Percentiles rank a stretch among this genome's conserved stretches.
Conservation (phyloP, 2,797 vertebrate species). For the Melanitta fusca region DNA sequence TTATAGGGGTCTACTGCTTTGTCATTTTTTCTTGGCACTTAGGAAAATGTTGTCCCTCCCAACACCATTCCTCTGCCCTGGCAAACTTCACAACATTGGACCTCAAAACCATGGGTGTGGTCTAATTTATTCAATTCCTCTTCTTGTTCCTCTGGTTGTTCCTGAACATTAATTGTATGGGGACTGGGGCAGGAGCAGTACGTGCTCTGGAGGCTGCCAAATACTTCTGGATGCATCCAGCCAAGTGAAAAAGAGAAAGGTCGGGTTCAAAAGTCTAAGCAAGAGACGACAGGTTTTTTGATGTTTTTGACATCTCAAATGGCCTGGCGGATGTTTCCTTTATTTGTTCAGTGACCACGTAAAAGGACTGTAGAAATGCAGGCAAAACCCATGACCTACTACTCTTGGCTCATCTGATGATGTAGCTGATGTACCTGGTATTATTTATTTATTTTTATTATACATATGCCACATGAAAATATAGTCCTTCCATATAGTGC, state of each 20-base stretch:
- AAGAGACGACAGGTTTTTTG: constrained; percentile 44
- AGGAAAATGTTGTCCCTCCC: background rate
- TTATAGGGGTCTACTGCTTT: background rate
- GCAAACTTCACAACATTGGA: background rate
- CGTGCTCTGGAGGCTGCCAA: constrained; percentile 62
- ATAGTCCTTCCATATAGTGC: background rate
- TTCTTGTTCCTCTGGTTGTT: background rate
- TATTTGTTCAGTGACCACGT: constrained; percentile 44
- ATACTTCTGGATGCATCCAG: background rate
- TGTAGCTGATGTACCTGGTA: background rate
- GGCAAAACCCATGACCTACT: background rate
- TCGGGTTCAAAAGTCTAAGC: constrained; percentile 42
- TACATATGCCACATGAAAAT: background rate
- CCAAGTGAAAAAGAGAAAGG: constrained; percentile 59
- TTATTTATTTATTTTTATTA: background rate
- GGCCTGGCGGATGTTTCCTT: constrained; percentile 54
- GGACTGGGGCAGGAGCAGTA: constrained; percentile 50
- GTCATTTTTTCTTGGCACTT: background rate
- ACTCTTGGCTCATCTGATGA: background rate
- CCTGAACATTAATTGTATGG: constrained; percentile 28
- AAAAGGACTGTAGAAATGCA: background rate
- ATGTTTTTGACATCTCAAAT: constrained; percentile 51
- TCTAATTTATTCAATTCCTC: constrained; percentile 30
- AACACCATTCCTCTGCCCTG: constrained; percentile 12
- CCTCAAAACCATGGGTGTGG: constrained; percentile 17